Evolutionary conservation across 2,113 vertebrate species (phyloP), one percentile per base, ranked within the genome.

Genomic region (Synodontis membranacea): DNA sequence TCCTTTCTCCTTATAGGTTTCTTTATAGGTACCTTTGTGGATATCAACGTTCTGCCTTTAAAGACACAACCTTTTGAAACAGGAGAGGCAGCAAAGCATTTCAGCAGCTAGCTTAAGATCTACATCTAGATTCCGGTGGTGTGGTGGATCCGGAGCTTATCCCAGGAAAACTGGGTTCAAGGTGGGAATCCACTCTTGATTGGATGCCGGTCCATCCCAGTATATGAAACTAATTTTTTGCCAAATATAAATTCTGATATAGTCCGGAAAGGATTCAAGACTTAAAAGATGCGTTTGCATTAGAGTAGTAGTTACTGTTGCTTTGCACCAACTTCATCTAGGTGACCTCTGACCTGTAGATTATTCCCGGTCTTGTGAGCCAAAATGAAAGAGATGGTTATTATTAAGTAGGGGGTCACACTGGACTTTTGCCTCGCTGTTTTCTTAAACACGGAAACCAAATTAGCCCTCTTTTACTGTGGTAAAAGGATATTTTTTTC

Each of bases 151-250:
- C 34, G 2, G 31, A 56, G 19, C 9, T 37, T 39, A 56, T 80
- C 21, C 50, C 50, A 80, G 34, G 78, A 80, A 37, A 31, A 25
- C 75, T 10, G 46, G 31, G 75, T 34, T 31, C 75, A 79, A 79
- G 48, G n/a, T 4, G 17, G 48, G 17, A 52, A 78, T 78, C 21
- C 48, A 37, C 8, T 39, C 23, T 80, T 25, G 21, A 56, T 23
- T 10, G 50, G 10, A n/a, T 42, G 52, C 4, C 6, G 42, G 34
- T 80, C 21, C 21, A 28, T 80, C 31, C 31, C 21, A 80, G 34
- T 21, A 21, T 78, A 56, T 80, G 34, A 80, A 39, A 17, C 76
- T 54, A 79, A 79, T 48, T 34, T 75, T 46, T 75, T 74, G 25
- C 37, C 19, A 21, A 3, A 8, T 74, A 44, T 74, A 2, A 44